Percentiles rank a stretch among this genome's conserved stretches.
Conservation (phyloP, 2,888 invertebrate species). For the Chaetogeoica ovagalla region DNA sequence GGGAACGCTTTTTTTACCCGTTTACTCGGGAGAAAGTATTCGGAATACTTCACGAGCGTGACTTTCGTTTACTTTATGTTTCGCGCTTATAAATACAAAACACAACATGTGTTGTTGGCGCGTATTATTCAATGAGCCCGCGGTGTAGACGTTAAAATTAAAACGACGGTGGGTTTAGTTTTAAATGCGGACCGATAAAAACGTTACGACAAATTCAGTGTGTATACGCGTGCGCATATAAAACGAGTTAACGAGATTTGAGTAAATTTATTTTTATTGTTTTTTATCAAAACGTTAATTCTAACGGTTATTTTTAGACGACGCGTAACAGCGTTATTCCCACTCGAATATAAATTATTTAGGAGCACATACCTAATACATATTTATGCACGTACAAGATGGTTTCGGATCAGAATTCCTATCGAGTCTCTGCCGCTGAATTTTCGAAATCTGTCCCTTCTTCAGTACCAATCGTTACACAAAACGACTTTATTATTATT, state of each 20-base stretch:
- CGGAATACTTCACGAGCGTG: too few relatives aligned
- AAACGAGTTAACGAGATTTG: conserved; percentile 32
- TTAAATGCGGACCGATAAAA: conserved; percentile 43
- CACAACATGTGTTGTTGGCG: conserved; percentile 3
- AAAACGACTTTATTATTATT: too few relatives aligned
- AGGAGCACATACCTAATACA: too few relatives aligned
- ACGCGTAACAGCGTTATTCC: background rate
- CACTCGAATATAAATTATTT: background rate
- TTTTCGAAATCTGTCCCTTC: conserved; percentile 14
- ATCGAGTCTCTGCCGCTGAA: conserved; percentile 17
- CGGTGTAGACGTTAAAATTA: conserved; percentile 29
- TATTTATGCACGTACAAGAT: too few relatives aligned
- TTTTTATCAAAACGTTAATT: conserved; percentile 26
- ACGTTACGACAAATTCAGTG: conserved; percentile 44
- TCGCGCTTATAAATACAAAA: conserved; percentile 15
- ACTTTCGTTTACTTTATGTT: background rate
- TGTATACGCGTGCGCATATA: conserved; percentile 16
- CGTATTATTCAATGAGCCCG: background rate
- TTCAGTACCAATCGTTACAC: background rate
- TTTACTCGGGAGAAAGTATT: too few relatives aligned
- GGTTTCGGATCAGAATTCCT: conserved; percentile 24
- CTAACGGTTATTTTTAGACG: conserved; percentile 31
- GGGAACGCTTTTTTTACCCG: too few relatives aligned
- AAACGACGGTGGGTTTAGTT: conserved; percentile 36
- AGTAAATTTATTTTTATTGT: background rate